phyloP scores from a whole-genome alignment of 2,113 vertebrate species.

The Chlamydotis undulata region DNA sequence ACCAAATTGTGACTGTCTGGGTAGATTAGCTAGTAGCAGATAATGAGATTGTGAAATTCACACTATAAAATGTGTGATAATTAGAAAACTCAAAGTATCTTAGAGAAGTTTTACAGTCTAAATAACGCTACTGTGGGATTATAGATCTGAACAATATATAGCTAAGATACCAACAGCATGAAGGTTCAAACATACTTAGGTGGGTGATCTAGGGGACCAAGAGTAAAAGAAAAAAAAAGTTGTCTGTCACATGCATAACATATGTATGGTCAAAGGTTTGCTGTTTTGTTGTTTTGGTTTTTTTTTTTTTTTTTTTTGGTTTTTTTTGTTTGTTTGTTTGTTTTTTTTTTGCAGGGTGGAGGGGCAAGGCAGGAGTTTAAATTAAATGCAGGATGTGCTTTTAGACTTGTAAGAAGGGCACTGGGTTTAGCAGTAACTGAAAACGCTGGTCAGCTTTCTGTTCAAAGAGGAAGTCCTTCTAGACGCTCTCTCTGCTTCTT shows the following conservation, averaged over 20 bases:
- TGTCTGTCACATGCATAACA: not conserved
- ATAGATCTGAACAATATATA: not conserved
- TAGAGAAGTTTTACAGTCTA: not conserved
- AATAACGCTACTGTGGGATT: not conserved
- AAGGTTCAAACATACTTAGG: not conserved
- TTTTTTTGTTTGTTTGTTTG: not conserved
- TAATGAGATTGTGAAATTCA: constrained; percentile 21
- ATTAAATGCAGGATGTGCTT: not conserved
- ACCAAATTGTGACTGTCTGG: not conserved
- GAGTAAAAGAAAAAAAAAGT: not conserved
- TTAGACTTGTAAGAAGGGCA: not conserved
- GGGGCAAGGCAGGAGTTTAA: not conserved
- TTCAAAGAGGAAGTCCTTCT: not conserved
- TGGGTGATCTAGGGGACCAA: not conserved
- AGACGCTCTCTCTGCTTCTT: not conserved
- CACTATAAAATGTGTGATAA: not conserved
- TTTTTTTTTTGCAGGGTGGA: too few relatives aligned
- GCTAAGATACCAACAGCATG: not conserved
- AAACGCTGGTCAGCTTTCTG: not conserved
- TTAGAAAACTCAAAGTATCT: constrained; percentile 2
- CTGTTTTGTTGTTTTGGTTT: not conserved
- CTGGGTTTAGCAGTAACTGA: not conserved
- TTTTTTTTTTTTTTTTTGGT: too few relatives aligned
- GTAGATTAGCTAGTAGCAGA: not conserved
- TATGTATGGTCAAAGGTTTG: not conserved